phyloP scores from a whole-genome alignment of 2,888 invertebrate genomes.

The Pristionchus exspectatus region DNA sequence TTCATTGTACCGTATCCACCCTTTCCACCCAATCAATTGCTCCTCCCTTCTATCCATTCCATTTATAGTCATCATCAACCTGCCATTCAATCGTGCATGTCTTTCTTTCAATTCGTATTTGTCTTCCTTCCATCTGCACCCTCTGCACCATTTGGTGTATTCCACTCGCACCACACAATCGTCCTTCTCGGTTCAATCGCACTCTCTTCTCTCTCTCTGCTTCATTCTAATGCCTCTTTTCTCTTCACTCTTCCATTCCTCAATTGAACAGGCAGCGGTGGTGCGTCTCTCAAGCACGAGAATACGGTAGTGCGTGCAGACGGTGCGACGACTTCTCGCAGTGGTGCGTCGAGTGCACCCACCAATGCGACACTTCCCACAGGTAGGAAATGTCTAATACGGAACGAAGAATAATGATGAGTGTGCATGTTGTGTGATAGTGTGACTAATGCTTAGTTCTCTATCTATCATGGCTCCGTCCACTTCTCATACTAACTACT shows the following conservation, averaged over 20 bases:
- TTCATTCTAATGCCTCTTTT: conserved; percentile 20
- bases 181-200: neutral
- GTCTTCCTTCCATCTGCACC: conserved; percentile 36
- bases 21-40: conserved; percentile 5
- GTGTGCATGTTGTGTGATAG: conserved; percentile 12
- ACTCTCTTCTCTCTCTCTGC: neutral
- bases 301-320: conserved; percentile 79
- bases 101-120: conserved; percentile 46
- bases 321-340: conserved; percentile 58
- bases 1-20: conserved; percentile 29
- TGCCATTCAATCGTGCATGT: conserved; percentile 10
- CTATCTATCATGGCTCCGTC: conserved; percentile 25
- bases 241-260: neutral
- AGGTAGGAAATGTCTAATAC: conserved; percentile 8
- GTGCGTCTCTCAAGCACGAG: conserved; percentile 78
- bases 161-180: neutral
- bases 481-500: neutral
- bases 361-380: conserved; percentile 35
- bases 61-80: conserved; percentile 20
- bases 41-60: conserved; percentile 47
- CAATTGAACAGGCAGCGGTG: conserved; percentile 56
- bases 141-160: neutral
- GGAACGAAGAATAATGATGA: neutral
- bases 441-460: neutral
- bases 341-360: conserved; percentile 50